Evolutionary conservation across 2,888 invertebrate species (phyloP).

Genomic region (Subacronicta megacephala): DNA sequence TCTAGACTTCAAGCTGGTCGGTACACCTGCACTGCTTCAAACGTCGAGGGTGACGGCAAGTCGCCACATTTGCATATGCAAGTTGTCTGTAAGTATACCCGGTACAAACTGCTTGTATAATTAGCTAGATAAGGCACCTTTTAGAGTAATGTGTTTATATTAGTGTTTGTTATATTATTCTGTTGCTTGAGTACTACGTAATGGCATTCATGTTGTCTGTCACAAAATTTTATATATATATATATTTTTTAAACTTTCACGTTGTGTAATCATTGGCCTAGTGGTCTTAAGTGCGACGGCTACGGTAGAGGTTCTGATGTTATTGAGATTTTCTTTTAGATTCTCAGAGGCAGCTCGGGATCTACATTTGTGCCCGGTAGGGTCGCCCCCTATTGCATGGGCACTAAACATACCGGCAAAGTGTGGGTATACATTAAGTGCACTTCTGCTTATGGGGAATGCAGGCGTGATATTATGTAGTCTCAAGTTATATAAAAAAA

Average conservation of each 20-base stretch:
- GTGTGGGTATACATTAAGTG: too few species aligned
- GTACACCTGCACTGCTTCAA: conserved; percentile 96
- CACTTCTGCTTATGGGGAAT: too few species aligned
- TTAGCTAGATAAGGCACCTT: conserved; percentile 41
- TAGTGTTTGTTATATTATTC: conserved; percentile 8
- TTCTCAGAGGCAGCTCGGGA: too few species aligned
- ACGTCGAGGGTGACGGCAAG: conserved; percentile 97
- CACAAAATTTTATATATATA: background rate
- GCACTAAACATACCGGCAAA: too few species aligned
- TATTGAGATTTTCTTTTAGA: too few species aligned
- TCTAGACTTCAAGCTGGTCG: conserved; percentile 95
- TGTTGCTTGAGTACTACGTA: background rate
- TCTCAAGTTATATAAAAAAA: too few species aligned
- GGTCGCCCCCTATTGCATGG: too few species aligned
- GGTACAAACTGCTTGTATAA: conserved; percentile 38
- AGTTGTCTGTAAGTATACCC: conserved; percentile 95
- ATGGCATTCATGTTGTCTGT: background rate
- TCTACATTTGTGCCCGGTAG: too few species aligned
- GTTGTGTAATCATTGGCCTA: too few species aligned
- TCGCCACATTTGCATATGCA: conserved; percentile 95
- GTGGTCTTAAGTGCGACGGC: too few species aligned
- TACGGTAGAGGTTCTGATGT: too few species aligned
- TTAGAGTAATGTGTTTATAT: conserved; percentile 51
- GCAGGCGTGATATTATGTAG: too few species aligned
- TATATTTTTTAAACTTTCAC: conserved; percentile 2